A percentile compares a stretch with the other conserved stretches of the same genome.
phyloP scores from a whole-genome alignment of 2,797 vertebrate species.

The Acipenser transmontanus region DNA sequence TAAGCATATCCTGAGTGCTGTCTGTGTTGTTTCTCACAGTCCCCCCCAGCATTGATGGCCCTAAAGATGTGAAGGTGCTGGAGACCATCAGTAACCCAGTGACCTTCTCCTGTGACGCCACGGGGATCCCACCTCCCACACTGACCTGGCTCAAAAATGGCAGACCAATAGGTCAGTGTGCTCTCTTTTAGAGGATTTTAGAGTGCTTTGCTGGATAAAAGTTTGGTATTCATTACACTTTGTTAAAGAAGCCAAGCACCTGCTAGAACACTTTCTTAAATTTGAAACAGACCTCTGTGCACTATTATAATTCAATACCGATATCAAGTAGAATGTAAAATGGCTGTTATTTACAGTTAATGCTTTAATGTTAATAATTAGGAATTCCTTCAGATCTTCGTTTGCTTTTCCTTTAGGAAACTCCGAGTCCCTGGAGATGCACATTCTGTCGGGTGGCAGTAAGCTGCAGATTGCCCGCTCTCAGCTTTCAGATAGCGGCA shows the following conservation, averaged over 20 bases:
- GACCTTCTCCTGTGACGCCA: conserved; percentile 78
- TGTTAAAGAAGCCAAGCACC: no score
- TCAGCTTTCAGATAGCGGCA: conserved; percentile 74
- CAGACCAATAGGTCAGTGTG: conserved; percentile 66
- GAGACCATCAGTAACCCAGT: conserved; percentile 81
- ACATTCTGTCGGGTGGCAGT: conserved; percentile 84
- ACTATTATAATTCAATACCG: background rate
- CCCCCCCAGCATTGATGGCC: conserved; percentile 81
- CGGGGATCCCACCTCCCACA: conserved; percentile 82
- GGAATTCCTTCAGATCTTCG: background rate
- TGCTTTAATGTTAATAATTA: no score
- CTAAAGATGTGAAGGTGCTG: conserved; percentile 60
- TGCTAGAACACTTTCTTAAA: background rate
- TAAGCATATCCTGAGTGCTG: no score
- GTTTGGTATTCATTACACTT: no score
- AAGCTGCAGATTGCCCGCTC: conserved; percentile 84
- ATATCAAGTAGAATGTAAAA: background rate
- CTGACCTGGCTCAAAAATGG: conserved; percentile 83
- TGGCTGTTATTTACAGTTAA: background rate
- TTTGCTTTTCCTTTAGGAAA: conserved; percentile 58
- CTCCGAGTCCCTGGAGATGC: conserved; percentile 78
- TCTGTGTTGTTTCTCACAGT: conserved; percentile 52
- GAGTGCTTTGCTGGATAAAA: no score
- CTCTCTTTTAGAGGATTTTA: background rate
- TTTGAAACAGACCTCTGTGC: background rate